Percentiles rank a stretch among this genome's conserved stretches.
Conservation (phyloP, 2,888 invertebrate genomes). For the Digitonthophagus gazella region DNA sequence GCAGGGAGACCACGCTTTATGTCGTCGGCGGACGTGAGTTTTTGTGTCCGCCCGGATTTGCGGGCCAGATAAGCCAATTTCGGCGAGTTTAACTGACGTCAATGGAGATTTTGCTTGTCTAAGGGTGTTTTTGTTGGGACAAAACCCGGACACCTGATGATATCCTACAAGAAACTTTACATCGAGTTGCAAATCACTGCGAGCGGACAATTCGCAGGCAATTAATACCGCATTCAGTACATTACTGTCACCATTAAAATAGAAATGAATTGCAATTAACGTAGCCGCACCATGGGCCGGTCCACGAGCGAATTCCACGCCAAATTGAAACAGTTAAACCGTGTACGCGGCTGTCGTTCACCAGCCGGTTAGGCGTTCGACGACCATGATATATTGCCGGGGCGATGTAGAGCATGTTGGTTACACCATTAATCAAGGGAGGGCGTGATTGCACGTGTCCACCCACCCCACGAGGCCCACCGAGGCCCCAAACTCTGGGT, state of each 20-base stretch:
- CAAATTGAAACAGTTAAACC: constrained; percentile 38
- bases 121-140: neutral
- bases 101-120: neutral
- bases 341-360: constrained; percentile 31
- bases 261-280: constrained; percentile 29
- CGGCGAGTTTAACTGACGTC: constrained; percentile 15
- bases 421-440: constrained; percentile 47
- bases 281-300: constrained; percentile 16
- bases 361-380: constrained; percentile 24
- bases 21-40: neutral
- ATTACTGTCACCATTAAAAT: constrained; percentile 27
- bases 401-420: constrained; percentile 48
- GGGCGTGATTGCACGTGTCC: constrained; percentile 43
- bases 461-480: constrained; percentile 37
- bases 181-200: neutral
- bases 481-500: constrained; percentile 26
- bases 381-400: constrained; percentile 46
- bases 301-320: constrained; percentile 8
- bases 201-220: neutral
- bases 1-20: constrained; percentile 13
- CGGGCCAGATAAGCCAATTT: constrained; percentile 11
- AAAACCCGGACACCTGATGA: neutral
- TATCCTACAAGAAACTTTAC: neutral
- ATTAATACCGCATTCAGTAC: constrained; percentile 24
- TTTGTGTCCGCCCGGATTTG: neutral